Conservation (phyloP, 1,140 invertebrate species). For the Eciton burchellii region DNA sequence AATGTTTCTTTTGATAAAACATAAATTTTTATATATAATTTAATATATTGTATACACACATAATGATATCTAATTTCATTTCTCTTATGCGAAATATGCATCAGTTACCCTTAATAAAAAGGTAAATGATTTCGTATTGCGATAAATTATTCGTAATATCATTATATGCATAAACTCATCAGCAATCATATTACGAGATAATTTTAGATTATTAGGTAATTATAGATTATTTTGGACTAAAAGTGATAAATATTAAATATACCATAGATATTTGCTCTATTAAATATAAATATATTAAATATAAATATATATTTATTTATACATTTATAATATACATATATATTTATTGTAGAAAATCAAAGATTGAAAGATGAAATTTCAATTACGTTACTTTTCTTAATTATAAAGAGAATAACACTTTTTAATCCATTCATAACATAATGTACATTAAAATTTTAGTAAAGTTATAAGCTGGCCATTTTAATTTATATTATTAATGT, state of each 20-base stretch:
- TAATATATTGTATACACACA: background rate
- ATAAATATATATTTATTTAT: background rate
- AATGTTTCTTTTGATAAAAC: conserved; percentile 29
- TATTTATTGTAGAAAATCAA: background rate
- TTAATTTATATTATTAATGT: conserved; percentile 1
- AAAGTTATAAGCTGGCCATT: background rate
- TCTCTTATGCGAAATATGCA: conserved; percentile 16
- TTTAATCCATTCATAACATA: background rate
- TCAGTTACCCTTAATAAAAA: conserved; percentile 16
- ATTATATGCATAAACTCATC: background rate
- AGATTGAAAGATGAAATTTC: background rate
- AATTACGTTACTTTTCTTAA: background rate
- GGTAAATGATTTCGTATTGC: conserved; percentile 10
- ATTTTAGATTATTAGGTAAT: too few species aligned
- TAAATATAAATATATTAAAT: background rate
- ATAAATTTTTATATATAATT: conserved; percentile 6
- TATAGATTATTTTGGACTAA: conserved; percentile 31
- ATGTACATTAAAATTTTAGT: conserved; percentile 4
- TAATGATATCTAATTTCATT: conserved; percentile 39
- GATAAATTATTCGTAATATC: conserved; percentile 2
- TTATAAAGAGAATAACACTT: background rate
- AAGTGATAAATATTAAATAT: conserved; percentile 50
- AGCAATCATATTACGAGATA: conserved; percentile 12
- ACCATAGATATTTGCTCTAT: conserved; percentile 8
- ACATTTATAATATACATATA: background rate